Evolutionary conservation across 2,888 invertebrate genomes (phyloP), one percentile per base, ranked within the genome.

Genomic region (Cheilosia variabilis): DNA sequence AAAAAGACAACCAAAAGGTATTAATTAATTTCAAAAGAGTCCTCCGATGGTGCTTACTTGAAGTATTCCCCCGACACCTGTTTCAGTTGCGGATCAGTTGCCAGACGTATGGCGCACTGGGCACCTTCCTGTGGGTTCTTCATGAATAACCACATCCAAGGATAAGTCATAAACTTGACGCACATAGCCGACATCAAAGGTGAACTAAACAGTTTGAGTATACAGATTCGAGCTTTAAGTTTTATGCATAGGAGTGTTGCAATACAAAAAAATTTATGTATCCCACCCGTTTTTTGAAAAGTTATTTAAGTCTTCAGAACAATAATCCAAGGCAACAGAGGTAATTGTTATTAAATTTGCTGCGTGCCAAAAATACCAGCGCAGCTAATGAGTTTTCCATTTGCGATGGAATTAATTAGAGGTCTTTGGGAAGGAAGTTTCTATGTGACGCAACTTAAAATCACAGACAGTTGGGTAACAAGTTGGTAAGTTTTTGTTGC

Each of bases 101-200:
- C 95, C 72, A 94, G 93, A 89, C 94, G 95, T 68, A 96, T 91
- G 47, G 94, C 93, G 9, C 95, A 94, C 90, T 96, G 95, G 37
- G 95, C 94, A 17, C 96, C 96, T 91, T 96, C 95, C 62, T 91
- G 91, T 1, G 95, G 93, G 60, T 94, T 94, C 92, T 96, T 96
- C 91, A 95, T 93, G 88, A 96, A 94, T 57, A 95, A 90, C 94
- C 95, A 95, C 90, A 95, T 93, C 92, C 96, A 93, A 0, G 96
- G 96, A 89, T 93, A 93, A 87, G 95, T 93, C 71, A 95, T 93
- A 66, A 95, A 87, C 89, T 92, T 93, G 13, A 95, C 93, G 69
- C 95, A 91, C 88, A 92, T 87, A 78, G 92, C 91, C 65, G 91
- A 91, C 92, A 92, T 92, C 88, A 92, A 89, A 75, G 92, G 92